phyloP scores from a whole-genome alignment of 2,888 invertebrate species.

The Heterodera filipjevi region DNA sequence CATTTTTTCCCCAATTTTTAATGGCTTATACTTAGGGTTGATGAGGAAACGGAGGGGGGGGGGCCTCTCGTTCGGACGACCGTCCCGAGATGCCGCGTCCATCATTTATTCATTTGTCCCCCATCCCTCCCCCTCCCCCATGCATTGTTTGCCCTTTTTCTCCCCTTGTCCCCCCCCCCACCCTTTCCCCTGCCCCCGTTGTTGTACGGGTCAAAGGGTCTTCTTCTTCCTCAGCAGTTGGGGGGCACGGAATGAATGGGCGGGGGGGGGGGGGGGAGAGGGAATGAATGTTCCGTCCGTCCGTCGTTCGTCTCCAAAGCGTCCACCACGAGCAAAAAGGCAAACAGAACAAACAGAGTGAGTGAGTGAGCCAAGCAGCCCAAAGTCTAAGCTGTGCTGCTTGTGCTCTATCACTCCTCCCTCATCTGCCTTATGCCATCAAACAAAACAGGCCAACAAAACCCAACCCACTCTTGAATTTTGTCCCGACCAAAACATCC shows the following conservation, averaged over 20 bases:
- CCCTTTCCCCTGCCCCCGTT: background rate
- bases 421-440: background rate
- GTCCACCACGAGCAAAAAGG: background rate
- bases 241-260: background rate
- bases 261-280: no score
- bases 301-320: background rate
- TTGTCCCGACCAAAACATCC: background rate
- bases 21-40: no score
- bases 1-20: no score
- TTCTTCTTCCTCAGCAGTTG: background rate
- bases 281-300: background rate
- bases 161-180: background rate
- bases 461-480: background rate
- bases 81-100: background rate
- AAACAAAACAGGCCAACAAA: background rate
- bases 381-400: background rate
- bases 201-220: constrained; percentile 12
- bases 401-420: background rate
- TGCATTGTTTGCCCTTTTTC: constrained; percentile 7
- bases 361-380: no score
- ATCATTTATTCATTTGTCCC: background rate
- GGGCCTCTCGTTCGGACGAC: no score
- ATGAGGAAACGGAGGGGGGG: no score
- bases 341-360: background rate
- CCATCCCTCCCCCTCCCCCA: background rate